Evolutionary conservation across 2,797 vertebrate genomes (phyloP).

Genomic region (Bradypus variegatus): DNA sequence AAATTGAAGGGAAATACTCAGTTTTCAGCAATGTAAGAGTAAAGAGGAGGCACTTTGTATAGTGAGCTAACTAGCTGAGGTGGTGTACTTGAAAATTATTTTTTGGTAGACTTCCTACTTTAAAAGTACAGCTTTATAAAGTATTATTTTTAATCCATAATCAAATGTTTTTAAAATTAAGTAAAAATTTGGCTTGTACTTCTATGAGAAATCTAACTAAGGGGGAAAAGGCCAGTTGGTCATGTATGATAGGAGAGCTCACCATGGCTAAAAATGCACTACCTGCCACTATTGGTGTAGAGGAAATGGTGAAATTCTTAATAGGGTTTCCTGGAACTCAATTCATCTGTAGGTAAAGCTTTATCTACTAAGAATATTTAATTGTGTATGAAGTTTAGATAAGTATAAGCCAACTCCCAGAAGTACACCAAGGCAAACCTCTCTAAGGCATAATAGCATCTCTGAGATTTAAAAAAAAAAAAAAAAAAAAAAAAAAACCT

Average conservation of each 20-base stretch:
- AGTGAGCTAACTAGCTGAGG: background rate
- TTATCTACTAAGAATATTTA: background rate
- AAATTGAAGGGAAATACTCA: background rate
- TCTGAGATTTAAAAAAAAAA: background rate
- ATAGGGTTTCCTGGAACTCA: constrained; percentile 36
- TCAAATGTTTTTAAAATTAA: background rate
- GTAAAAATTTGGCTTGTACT: constrained; percentile 1
- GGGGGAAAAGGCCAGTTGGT: background rate
- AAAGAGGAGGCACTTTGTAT: background rate
- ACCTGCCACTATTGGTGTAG: constrained; percentile 37
- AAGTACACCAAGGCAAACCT: background rate
- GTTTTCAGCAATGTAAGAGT: background rate
- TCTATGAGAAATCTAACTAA: background rate
- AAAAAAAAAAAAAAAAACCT: background rate
- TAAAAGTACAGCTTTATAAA: background rate
- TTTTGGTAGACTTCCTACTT: background rate
- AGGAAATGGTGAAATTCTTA: constrained; percentile 19
- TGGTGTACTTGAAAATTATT: background rate
- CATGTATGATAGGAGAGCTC: background rate
- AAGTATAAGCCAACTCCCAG: background rate
- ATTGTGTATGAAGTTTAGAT: constrained; percentile 24
- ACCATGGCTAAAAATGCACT: background rate
- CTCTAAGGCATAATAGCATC: background rate
- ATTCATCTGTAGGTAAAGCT: constrained; percentile 28
- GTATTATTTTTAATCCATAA: background rate